These are phyloP conservation scores for Sipha maydis DNA, from an alignment of 2,888 invertebrate species.

Conservation along the genomic window DNA sequence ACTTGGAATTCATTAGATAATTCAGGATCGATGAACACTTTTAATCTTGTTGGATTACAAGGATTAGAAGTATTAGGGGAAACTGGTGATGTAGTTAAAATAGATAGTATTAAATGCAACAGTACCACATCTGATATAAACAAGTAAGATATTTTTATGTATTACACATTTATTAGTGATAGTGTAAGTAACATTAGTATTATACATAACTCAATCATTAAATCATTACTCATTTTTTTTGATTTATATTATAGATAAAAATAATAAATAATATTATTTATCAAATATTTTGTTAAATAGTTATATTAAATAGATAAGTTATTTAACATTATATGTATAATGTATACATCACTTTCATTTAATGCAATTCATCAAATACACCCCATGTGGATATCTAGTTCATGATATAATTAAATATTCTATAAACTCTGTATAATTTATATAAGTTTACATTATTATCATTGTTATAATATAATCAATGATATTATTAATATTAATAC, in stretches of 20 bases:
- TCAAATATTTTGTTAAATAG: neutral
- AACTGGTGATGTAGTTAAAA: constrained; percentile 65
- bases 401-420: no score
- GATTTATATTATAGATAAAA: neutral
- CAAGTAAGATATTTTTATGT: constrained; percentile 31
- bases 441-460: no score
- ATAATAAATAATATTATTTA: neutral
- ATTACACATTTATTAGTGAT: neutral
- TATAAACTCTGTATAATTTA: no score
- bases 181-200: neutral
- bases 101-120: constrained; percentile 64
- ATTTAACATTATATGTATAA: no score
- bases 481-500: no score
- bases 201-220: no score
- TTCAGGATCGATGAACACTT: constrained; percentile 67
- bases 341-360: no score
- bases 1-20: constrained; percentile 72
- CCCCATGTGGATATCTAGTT: no score
- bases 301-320: neutral
- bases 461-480: no score
- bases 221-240: neutral
- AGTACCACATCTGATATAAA: constrained; percentile 39
- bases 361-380: no score
- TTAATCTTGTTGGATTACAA: constrained; percentile 72
- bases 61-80: constrained; percentile 72